Conservation (phyloP, 2,113 vertebrate genomes). For the Euleptes europaea region DNA sequence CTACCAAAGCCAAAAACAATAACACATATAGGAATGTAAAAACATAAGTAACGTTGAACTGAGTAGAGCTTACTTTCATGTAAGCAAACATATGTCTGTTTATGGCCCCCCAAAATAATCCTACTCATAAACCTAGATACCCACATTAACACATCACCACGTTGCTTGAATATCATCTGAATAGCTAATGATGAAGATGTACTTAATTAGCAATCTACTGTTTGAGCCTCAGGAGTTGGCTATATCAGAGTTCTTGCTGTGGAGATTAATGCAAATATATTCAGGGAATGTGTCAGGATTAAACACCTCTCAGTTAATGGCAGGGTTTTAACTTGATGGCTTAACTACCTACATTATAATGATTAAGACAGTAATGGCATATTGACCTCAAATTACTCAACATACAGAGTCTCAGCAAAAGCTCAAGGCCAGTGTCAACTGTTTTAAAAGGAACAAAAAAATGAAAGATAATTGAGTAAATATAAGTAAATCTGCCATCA, state of each 20-base stretch:
- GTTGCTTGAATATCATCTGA: not conserved
- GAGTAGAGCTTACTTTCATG: not conserved
- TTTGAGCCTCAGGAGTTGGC: constrained; percentile 22
- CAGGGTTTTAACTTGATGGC: constrained; percentile 36
- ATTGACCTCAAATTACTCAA: constrained; percentile 22
- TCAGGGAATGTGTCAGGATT: not conserved
- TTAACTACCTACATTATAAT: constrained; percentile 15
- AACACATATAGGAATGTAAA: too few relatives aligned
- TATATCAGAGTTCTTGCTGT: constrained; percentile 1
- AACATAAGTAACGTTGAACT: not conserved
- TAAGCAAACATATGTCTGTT: not conserved
- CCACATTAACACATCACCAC: constrained; percentile 11
- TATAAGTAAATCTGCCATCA: constrained; percentile 23
- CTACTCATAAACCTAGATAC: constrained; percentile 8
- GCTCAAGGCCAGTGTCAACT: constrained; percentile 24
- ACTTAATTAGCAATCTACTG: constrained; percentile 20
- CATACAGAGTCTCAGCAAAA: constrained; percentile 17
- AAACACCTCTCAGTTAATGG: constrained; percentile 13
- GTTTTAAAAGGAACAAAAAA: constrained; percentile 16
- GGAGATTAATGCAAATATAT: constrained; percentile 3
- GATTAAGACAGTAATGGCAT: constrained; percentile 22
- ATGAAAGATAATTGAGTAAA: constrained; percentile 45
- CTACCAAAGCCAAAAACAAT: too few relatives aligned
- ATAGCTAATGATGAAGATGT: constrained; percentile 38
- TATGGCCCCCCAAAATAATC: not conserved